Conservation (phyloP, 1,140 invertebrate genomes). For the Aphelenchoides fujianensis region DNA sequence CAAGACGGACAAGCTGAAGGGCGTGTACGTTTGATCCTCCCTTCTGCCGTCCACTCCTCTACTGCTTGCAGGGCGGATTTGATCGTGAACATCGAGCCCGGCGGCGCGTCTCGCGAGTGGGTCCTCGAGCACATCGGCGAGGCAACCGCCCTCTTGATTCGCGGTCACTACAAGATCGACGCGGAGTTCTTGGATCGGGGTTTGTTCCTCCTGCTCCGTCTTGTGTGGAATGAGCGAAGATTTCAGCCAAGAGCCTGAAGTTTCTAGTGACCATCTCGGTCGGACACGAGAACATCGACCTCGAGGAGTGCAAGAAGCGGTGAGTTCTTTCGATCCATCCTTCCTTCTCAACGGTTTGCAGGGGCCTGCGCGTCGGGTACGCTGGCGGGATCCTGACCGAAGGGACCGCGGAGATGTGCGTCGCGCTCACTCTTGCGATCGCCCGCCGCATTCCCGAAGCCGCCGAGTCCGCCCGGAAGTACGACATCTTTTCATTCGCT, state of each 20-base stretch:
- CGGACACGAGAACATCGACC: conserved; percentile 26
- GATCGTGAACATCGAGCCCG: not conserved
- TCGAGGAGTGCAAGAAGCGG: conserved; percentile 25
- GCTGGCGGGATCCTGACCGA: conserved; percentile 86
- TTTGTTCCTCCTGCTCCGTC: too few species aligned
- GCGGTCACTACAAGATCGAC: conserved; percentile 17
- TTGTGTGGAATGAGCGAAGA: too few species aligned
- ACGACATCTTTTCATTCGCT: too few species aligned
- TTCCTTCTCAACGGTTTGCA: conserved; percentile 23
- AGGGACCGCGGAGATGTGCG: conserved; percentile 82
- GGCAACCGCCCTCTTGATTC: conserved; percentile 17
- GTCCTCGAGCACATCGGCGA: conserved; percentile 22
- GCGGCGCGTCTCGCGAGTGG: conserved; percentile 18
- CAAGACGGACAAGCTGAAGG: not conserved
- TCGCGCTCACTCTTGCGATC: conserved; percentile 75
- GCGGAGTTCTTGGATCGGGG: conserved; percentile 25
- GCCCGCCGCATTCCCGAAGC: conserved; percentile 79
- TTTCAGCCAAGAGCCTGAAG: conserved; percentile 16
- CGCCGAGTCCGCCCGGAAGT: conserved; percentile 70
- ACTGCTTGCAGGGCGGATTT: too few species aligned
- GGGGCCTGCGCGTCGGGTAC: conserved; percentile 70
- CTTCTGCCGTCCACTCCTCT: too few species aligned
- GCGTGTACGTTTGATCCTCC: too few species aligned
- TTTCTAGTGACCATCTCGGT: conserved; percentile 30
- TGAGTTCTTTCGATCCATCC: too few species aligned